Percentiles rank a stretch among this genome's conserved stretches.
phyloP scores from a whole-genome alignment of 2,797 vertebrate genomes.

The Valencia hispanica region DNA sequence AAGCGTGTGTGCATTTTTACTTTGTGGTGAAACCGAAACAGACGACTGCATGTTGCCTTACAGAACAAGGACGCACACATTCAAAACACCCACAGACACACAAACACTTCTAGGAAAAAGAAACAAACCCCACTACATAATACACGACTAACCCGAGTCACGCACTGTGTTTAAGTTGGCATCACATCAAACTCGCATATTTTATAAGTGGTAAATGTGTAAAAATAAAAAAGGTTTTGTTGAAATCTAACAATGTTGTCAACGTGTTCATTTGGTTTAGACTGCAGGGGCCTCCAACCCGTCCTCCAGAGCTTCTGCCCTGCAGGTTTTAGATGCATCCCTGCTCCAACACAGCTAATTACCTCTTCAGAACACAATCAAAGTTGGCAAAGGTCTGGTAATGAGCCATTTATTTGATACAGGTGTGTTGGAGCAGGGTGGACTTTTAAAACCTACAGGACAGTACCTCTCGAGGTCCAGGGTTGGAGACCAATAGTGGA shows the following conservation, averaged over 20 bases:
- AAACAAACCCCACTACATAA: constrained; percentile 29
- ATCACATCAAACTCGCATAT: constrained; percentile 82
- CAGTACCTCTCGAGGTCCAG: no score
- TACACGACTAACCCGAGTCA: constrained; percentile 48
- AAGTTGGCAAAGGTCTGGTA: no score
- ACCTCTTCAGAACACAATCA: no score
- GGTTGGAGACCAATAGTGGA: no score
- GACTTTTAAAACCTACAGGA: no score
- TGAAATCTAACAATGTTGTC: constrained; percentile 75
- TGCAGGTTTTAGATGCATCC: no score
- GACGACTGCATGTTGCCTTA: constrained; percentile 86
- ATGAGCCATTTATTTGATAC: no score
- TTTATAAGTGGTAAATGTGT: constrained; percentile 84
- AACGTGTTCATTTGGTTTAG: not conserved
- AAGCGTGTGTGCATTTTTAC: constrained; percentile 73
- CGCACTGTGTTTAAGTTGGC: constrained; percentile 75
- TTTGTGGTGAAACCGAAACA: constrained; percentile 77
- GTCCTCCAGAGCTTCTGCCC: no score
- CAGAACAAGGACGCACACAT: constrained; percentile 70
- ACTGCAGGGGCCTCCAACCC: no score
- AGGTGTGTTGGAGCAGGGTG: no score
- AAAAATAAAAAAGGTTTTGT: constrained; percentile 85
- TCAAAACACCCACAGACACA: constrained; percentile 36
- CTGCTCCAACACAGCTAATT: no score
- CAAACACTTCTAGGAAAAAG: constrained; percentile 21